These are phyloP conservation scores for Diarsia dahlii DNA, from an alignment of 2,888 invertebrate genomes.

Conservation along the genomic window DNA sequence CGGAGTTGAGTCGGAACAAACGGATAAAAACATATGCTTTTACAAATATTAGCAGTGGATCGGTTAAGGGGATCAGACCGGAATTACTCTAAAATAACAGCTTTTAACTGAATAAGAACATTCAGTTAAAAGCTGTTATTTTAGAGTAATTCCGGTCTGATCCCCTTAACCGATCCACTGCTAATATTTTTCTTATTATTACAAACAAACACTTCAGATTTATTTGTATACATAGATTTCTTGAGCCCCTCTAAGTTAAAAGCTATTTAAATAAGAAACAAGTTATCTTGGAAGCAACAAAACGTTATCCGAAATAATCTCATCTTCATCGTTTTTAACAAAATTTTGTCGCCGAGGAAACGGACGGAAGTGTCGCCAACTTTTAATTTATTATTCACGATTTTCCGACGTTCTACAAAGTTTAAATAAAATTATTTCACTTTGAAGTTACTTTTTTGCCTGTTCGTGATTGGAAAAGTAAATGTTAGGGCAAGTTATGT, in stretches of 20 bases:
- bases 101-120: too few relatives aligned
- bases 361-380: conserved; percentile 44
- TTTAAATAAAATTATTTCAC: conserved; percentile 26
- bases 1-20: too few relatives aligned
- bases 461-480: conserved; percentile 17
- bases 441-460: conserved; percentile 6
- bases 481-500: background rate
- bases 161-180: too few relatives aligned
- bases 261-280: conserved; percentile 41
- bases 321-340: conserved; percentile 46
- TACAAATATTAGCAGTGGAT: too few relatives aligned
- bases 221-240: background rate
- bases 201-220: too few relatives aligned
- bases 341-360: conserved; percentile 33
- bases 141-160: too few relatives aligned
- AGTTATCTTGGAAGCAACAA: conserved; percentile 49
- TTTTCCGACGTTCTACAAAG: conserved; percentile 28
- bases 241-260: background rate
- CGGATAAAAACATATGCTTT: too few relatives aligned
- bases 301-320: conserved; percentile 55
- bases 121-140: too few relatives aligned
- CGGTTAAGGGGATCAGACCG: too few relatives aligned
- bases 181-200: too few relatives aligned
- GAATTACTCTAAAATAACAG: too few relatives aligned
- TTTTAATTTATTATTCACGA: conserved; percentile 54